Base-by-base conservation (phyloP, 2,888 invertebrate genomes). In the Melipona beecheii region DNA sequence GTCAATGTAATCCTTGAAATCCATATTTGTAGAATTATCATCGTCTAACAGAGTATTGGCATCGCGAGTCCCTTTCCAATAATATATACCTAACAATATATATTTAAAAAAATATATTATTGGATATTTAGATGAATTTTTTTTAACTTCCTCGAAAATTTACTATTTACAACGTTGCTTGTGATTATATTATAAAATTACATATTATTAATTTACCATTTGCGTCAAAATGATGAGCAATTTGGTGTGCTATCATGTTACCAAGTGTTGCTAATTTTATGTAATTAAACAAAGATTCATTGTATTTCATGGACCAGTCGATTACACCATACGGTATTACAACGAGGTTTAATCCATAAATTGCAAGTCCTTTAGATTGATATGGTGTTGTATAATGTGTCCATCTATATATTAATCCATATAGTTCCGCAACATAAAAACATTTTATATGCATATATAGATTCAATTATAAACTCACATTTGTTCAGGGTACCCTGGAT, bases 151-250 rank as follows among this genome's bases (percentile, higher is more conserved):
- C 36, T 60, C 36, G 54, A 64, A 62, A 21, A 71, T 81, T 36
- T 68, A 64, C 24, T 50, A 58, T 79, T 49, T 74, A 69, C n/a
- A 36, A 73, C 15, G 21, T 77, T 71, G 31, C 31, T 56, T 50
- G 24, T 21, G 24, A 49, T 50, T 68, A 64, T 43, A 60, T 56
- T 72, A 71, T 75, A 54, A 64, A 66, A 69, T 58, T 66, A 68
- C n/a, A 43, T 75, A 76, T 83, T 50, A 36, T 62, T 74, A 56
- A 60, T 71, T 85, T 91, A 93, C 93, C 92, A 81, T 86, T 90
- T 50, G 84, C 75, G 66, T 92, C 92, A 50, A 93, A 93, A 49
- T 92, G 90, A 86, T 89, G 91, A 66, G 91, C 89, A 24, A 92
- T 93, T 78, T 92, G 91, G n/a, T 87, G 91, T 68, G 91, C 91